phyloP scores from a whole-genome alignment of 2,888 invertebrate species.

The Cyaniris semiargus region DNA sequence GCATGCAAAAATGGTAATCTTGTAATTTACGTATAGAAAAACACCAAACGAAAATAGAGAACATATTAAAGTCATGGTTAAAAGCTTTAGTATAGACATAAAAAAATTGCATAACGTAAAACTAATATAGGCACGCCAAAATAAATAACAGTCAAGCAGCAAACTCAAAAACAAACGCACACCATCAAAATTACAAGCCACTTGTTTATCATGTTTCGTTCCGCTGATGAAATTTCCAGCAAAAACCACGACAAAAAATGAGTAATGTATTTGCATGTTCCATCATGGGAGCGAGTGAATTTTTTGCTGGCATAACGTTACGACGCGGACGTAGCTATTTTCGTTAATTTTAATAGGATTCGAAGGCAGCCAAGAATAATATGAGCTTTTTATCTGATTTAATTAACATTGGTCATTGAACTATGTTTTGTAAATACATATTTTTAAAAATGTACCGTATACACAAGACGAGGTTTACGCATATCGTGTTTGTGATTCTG shows the following conservation, averaged over 20 bases:
- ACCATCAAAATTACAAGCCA: conserved; percentile 50
- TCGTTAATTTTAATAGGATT: conserved; percentile 12
- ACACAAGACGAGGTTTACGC: not conserved
- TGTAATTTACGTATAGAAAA: not conserved
- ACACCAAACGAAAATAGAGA: not conserved
- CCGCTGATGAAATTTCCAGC: conserved; percentile 42
- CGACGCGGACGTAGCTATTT: conserved; percentile 28
- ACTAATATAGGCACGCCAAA: conserved; percentile 35
- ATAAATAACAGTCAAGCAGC: not conserved
- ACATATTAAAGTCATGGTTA: not conserved
- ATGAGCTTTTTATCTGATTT: conserved; percentile 2
- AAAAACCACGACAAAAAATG: conserved; percentile 36
- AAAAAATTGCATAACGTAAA: not conserved
- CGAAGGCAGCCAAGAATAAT: conserved; percentile 5
- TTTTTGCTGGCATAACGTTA: conserved; percentile 26
- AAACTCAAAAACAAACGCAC: conserved; percentile 48
- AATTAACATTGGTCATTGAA: conserved; percentile 30
- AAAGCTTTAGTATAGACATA: too few species aligned
- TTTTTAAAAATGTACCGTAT: not conserved
- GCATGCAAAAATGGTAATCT: not conserved
- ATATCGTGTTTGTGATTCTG: not conserved
- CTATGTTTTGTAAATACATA: not conserved
- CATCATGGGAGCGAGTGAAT: conserved; percentile 29
- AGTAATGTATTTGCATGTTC: conserved; percentile 36
- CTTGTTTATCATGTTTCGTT: conserved; percentile 61